Evolutionary conservation across 2,888 invertebrate species (phyloP), one percentile per base, ranked within the genome.

Genomic region (Polietes domitor): DNA sequence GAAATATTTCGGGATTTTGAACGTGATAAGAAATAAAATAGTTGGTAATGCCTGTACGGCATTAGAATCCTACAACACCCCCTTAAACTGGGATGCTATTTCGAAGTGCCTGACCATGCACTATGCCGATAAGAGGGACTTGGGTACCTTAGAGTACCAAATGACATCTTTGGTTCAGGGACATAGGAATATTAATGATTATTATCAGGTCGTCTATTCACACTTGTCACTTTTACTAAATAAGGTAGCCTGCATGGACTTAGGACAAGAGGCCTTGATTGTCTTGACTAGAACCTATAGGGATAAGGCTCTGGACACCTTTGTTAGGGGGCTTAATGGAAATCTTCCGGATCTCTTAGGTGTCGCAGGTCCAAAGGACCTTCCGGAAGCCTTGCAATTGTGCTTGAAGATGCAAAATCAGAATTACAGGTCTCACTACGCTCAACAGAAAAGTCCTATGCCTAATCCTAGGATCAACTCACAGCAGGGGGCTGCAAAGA

Each of bases 401-500:
- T 77, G 77, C 17, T 24, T 74, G 10, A 74, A 74, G 17, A 12
- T 74, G 24, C 58, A 58, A 53, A 63, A 75, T 19, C 75, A 75
- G 28, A 50, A 65, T 37, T 75, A 47, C 19, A 50, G 65, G 12
- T 10, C 17, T 15, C 19, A 53, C 28, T 37, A 76, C 32, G 76
- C 65, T n/a, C 50, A 65, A 26, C 43, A 74, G 15, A 61, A 21
- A 28, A 61, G n/a, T 61, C 61, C 17, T 55, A 61, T 28, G 61
- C 32, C 12, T 58, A 55, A 26, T 55, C 55, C 32, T 47, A 47
- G n/a, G 47, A 47, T 12, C 24, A 73, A n/a, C 55, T 21, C 41
- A 15, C 28, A 50, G 17, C 28, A 63, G 15, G 26, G 15, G 63
- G 26, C 75, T 26, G 7, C 17, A 12, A 50, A 50, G 37, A 37